Evolutionary conservation across 1,140 invertebrate genomes (phyloP).

Genomic region (Sarcophaga peregrina): DNA sequence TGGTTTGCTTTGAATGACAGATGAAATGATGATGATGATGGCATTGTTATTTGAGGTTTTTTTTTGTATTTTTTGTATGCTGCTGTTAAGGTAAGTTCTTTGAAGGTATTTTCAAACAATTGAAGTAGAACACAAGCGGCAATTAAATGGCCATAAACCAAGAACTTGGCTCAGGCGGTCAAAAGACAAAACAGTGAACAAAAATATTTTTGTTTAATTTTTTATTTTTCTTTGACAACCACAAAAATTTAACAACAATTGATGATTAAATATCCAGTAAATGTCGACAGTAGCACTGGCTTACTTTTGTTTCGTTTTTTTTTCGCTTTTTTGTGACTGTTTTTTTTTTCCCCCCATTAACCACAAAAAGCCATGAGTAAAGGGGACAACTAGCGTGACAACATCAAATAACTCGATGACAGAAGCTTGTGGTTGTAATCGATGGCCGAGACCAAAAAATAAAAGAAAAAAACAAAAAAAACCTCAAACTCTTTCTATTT

Average conservation of each 20-base stretch:
- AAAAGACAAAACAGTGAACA: background rate
- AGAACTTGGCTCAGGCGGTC: background rate
- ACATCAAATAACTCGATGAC: constrained; percentile 40
- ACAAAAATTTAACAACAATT: constrained; percentile 25
- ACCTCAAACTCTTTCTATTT: background rate
- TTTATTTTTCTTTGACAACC: background rate
- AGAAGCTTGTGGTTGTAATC: constrained; percentile 40
- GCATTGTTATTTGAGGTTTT: constrained; percentile 36
- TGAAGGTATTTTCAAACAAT: constrained; percentile 8
- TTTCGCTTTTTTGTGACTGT: constrained; percentile 5
- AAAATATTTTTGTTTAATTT: too few species aligned
- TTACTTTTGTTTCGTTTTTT: background rate
- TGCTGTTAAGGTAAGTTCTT: background rate
- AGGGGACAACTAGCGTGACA: constrained; percentile 41
- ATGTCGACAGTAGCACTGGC: constrained; percentile 18
- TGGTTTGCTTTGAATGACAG: background rate
- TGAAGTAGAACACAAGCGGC: constrained; percentile 33
- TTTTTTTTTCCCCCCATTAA: background rate
- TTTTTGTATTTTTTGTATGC: background rate
- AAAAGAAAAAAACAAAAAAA: background rate
- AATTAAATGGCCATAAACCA: constrained; percentile 30
- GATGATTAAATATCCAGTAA: background rate
- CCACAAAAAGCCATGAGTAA: constrained; percentile 39
- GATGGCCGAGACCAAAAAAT: background rate
- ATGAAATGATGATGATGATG: constrained; percentile 27